Percentiles rank a stretch among this genome's conserved stretches.
These are phyloP conservation scores for Acleris laterana DNA, from an alignment of 2,888 invertebrate species.

Conservation along the genomic window DNA sequence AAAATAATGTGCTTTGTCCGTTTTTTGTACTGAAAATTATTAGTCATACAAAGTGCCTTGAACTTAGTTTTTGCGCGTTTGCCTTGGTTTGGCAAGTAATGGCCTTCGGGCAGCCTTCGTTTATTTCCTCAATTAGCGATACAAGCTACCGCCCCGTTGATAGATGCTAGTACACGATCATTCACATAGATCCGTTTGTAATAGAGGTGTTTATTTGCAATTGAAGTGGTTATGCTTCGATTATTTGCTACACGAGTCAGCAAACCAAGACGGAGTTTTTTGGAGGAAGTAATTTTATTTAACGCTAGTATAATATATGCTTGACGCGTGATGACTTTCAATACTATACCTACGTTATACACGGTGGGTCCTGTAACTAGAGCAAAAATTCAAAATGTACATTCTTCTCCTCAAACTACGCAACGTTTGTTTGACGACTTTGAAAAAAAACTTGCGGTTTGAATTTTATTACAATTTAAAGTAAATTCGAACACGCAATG, in stretches of 20 bases:
- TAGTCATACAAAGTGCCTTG: constrained; percentile 68
- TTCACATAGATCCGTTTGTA: constrained; percentile 36
- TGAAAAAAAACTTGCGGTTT: too few relatives aligned
- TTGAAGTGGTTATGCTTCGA: constrained; percentile 16
- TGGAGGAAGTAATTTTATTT: background rate
- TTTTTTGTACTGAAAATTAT: constrained; percentile 59
- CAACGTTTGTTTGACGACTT: too few relatives aligned
- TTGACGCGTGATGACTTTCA: too few relatives aligned
- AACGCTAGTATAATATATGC: too few relatives aligned
- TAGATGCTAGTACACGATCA: constrained; percentile 29
- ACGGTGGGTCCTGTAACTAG: too few relatives aligned
- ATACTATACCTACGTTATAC: too few relatives aligned
- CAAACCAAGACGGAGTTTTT: background rate
- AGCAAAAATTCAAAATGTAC: too few relatives aligned
- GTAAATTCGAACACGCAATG: too few relatives aligned
- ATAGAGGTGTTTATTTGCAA: constrained; percentile 14
- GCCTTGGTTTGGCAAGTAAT: constrained; percentile 65
- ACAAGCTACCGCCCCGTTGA: constrained; percentile 40
- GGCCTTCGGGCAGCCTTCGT: constrained; percentile 67
- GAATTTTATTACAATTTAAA: too few relatives aligned
- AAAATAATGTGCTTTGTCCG: constrained; percentile 63
- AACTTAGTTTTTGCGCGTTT: constrained; percentile 62
- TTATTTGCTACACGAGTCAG: constrained; percentile 1
- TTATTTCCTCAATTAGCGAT: constrained; percentile 74
- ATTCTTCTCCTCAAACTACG: too few relatives aligned